phyloP scores from a whole-genome alignment of 2,888 invertebrate species.

The Chrysina gloriosa region DNA sequence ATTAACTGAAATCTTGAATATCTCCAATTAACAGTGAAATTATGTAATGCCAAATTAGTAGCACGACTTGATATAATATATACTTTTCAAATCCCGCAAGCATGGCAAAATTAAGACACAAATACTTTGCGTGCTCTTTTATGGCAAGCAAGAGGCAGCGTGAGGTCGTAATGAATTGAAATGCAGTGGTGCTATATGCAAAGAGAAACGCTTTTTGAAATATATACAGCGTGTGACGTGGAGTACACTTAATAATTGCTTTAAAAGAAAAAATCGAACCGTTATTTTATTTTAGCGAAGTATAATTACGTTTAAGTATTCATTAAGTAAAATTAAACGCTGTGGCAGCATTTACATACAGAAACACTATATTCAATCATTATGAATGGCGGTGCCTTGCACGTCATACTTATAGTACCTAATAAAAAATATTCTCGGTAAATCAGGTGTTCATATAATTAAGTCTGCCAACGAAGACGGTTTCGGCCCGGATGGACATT shows the following conservation, averaged over 20 bases:
- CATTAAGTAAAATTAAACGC: constrained; percentile 4
- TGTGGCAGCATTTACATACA: constrained; percentile 1
- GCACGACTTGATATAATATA: neutral
- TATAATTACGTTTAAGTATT: constrained; percentile 14
- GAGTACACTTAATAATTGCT: constrained; percentile 1
- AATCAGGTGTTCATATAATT: constrained; percentile 7
- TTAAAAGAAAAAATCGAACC: neutral
- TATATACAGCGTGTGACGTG: neutral
- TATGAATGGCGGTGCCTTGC: neutral
- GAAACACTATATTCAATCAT: neutral
- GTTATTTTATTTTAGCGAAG: constrained; percentile 12
- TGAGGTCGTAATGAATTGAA: neutral
- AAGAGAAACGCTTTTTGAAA: constrained; percentile 1
- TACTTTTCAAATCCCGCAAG: neutral
- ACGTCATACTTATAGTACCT: neutral
- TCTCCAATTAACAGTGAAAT: no score
- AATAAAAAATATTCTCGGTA: constrained; percentile 10
- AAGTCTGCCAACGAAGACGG: neutral
- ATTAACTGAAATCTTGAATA: no score
- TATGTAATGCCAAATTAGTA: no score
- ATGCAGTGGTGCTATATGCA: neutral
- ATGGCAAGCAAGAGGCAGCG: neutral
- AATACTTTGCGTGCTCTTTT: neutral
- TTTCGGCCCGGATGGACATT: neutral
- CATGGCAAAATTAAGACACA: neutral